These are phyloP conservation scores for Eulemur macaco DNA, from an alignment of 2,113 vertebrate genomes.

Conservation along the genomic window DNA sequence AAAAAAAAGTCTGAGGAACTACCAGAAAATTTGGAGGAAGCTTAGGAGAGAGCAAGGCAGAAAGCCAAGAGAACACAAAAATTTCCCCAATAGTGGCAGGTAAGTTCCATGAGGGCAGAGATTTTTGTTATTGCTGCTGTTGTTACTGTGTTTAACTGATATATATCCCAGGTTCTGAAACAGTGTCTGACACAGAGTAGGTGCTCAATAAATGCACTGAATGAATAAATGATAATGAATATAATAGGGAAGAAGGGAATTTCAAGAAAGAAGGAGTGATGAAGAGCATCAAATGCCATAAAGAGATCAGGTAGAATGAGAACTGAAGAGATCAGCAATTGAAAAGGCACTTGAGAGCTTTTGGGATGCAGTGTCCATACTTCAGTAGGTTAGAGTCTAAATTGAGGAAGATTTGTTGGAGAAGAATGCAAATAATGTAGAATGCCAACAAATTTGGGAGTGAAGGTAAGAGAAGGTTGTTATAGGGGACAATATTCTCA, in stretches of 20 bases:
- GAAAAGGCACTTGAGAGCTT: not conserved
- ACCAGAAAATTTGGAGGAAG: not conserved
- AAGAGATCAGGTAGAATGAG: not conserved
- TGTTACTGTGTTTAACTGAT: not conserved
- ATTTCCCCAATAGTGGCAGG: not conserved
- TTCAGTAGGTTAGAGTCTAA: not conserved
- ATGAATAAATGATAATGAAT: not conserved
- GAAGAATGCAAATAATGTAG: not conserved
- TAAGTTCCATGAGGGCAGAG: not conserved
- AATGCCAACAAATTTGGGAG: not conserved
- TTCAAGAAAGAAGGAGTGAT: not conserved
- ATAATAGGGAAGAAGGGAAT: not conserved
- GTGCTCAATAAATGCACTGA: not conserved
- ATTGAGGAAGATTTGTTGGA: not conserved
- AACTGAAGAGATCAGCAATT: not conserved
- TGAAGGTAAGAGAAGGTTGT: not conserved
- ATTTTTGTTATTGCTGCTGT: not conserved
- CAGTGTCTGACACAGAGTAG: not conserved
- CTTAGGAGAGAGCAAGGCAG: not conserved
- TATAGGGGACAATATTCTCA: not conserved
- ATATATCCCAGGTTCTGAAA: not conserved
- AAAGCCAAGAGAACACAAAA: not conserved
- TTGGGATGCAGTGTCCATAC: not conserved
- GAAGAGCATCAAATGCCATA: not conserved
- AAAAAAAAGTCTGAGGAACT: not conserved